These are phyloP conservation scores for Drosophila mayri DNA, from an alignment of 1,140 invertebrate genomes.

Conservation along the genomic window DNA sequence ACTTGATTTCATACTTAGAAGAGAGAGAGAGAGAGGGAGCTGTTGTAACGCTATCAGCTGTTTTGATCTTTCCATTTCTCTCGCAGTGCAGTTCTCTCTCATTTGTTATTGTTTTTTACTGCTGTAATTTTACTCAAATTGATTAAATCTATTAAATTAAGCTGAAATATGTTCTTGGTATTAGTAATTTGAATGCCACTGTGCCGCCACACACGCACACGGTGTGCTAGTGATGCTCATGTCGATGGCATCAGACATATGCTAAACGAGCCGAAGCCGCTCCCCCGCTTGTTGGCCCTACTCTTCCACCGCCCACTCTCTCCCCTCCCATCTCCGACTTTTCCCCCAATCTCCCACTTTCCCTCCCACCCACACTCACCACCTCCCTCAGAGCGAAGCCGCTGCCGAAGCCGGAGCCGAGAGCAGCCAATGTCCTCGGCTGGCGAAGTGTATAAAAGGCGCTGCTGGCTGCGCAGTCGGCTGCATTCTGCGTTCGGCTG, in stretches of 20 bases:
- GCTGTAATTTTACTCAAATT: background rate
- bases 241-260: constrained; percentile 71
- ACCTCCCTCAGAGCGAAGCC: constrained; percentile 14
- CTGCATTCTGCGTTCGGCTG: constrained; percentile 76
- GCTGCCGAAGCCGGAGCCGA: constrained; percentile 27
- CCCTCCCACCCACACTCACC: no score
- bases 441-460: constrained; percentile 60
- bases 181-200: background rate
- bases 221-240: constrained; percentile 32
- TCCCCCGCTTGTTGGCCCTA: background rate
- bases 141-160: background rate
- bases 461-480: constrained; percentile 26
- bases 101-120: no score
- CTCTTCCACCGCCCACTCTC: background rate
- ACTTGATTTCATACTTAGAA: background rate
- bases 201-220: constrained; percentile 17
- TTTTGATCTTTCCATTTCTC: no score
- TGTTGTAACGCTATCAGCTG: no score
- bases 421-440: constrained; percentile 1
- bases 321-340: background rate
- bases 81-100: no score
- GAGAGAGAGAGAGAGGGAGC: background rate
- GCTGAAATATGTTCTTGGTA: no score
- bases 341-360: no score
- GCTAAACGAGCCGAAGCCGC: constrained; percentile 67